phyloP scores from a whole-genome alignment of 2,888 invertebrate genomes.

The Sphaerophoria taeniata region DNA sequence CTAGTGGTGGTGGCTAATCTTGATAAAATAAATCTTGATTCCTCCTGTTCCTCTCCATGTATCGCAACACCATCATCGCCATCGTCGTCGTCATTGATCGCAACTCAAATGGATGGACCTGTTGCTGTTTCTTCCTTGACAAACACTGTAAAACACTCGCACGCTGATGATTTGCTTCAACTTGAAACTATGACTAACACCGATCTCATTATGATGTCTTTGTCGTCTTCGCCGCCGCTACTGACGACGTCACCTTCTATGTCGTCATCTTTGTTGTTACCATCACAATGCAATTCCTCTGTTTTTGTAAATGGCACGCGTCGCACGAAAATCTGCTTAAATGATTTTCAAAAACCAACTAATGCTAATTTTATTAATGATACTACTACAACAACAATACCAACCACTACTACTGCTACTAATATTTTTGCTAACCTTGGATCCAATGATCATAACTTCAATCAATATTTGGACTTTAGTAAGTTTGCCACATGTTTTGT shows the following conservation, averaged over 20 bases:
- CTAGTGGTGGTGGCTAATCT: slow-evolving; percentile 83
- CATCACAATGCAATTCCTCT: slow-evolving; percentile 61
- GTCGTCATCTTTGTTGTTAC: slow-evolving; percentile 64
- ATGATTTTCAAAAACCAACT: slow-evolving; percentile 63
- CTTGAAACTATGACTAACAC: slow-evolving; percentile 31
- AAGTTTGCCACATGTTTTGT: slow-evolving; percentile 77
- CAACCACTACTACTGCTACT: slow-evolving; percentile 73
- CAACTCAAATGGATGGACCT: slow-evolving; percentile 75
- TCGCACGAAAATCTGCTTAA: slow-evolving; percentile 65
- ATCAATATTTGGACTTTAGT: slow-evolving; percentile 81
- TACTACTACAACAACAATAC: slow-evolving; percentile 69
- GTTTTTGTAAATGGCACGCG: slow-evolving; percentile 63
- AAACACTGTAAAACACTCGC: slow-evolving; percentile 71
- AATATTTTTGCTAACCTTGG: slow-evolving; percentile 76
- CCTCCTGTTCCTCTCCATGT: slow-evolving; percentile 81
- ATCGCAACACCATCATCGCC: slow-evolving; percentile 69
- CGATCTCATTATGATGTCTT: slow-evolving; percentile 63
- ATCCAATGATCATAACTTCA: slow-evolving; percentile 76
- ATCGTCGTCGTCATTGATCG: slow-evolving; percentile 72
- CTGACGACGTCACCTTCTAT: too few relatives aligned
- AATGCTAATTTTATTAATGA: slow-evolving; percentile 66
- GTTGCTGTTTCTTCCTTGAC: too few relatives aligned
- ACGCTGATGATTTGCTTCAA: slow-evolving; percentile 55
- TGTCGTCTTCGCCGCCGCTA: slow-evolving; percentile 52
- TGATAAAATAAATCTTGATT: slow-evolving; percentile 83